Evolutionary conservation across 2,888 invertebrate species (phyloP), one percentile per base, ranked within the genome.

Genomic region (Hetaerina titia): DNA sequence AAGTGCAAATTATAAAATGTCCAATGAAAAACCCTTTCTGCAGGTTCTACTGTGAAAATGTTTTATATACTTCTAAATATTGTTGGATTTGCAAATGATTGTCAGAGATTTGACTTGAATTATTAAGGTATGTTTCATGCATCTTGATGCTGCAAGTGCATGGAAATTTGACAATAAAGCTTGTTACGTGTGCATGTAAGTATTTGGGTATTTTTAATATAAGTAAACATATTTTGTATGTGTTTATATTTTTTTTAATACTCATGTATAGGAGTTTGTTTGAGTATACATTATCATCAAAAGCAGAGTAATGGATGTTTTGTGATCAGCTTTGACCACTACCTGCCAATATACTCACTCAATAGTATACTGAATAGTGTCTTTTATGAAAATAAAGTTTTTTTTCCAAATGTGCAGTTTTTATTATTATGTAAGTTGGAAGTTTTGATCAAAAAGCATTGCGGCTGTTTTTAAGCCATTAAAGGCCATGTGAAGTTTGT

Each of bases 161-260:
- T 92, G 92, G 56, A 89, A 92, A 92, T 45, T 69, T 92, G 92
- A 92, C 92, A 92, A 92, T 92, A 92, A 92, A 92, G 92, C 92
- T 92, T 92, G 92, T 92, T 92, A 92, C 69, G 19, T 81, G 92
- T 92, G 69, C 57, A 56, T 69, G 69, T 69, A 90, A 90, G 90
- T 90, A 90, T 31, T 90, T 90, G 60, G 90, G 63, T 90, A 90
- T 90, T 90, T 56, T 89, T 92, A 92, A 69, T 69, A 92, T 92
- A 69, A 92, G 92, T 92, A 64, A 45, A 92, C 60, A 92, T 69
- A 69, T 69, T 92, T 92, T 92, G 92, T 92, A 69, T 92, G 92
- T 92, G 92, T 69, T 92, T 69, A 69, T 92, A 92, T 92, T 69
- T 92, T 92, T 69, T 92, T 92, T 92, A 92, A 63, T 92, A 69